Base-by-base conservation (phyloP, 2,797 vertebrate genomes). In the Taenioides sp. region DNA sequence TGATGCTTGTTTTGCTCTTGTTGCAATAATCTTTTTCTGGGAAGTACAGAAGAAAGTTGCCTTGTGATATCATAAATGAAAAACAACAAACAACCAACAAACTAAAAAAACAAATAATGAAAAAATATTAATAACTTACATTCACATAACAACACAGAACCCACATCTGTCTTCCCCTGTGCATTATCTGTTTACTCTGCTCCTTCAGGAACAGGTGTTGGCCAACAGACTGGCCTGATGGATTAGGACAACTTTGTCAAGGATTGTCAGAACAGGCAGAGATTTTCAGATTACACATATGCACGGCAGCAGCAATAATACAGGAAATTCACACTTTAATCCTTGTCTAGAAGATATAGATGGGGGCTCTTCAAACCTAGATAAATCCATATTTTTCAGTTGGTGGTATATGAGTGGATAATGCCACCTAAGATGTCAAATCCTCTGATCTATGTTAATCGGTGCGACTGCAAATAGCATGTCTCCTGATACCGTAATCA, bases 281-380 rank as follows among this genome's bases (percentile, higher is more conserved):
- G 88, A 86, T 83, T 81, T 83, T 70, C 55, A 88, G 91, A 92
- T 93, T 90, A 91, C 34, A 72, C 74, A 83, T 80, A 86, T 82
- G 81, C 74, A 67, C 62, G 62, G 65, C 57, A 47, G 73, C 55
- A 76, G 79, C 43, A 82, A 79, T 76, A 80, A 87, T 58, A 84
- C 73, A 77, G 80, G 85, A 84, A 80, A 84, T 77, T 88, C 82
- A 75, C 82, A 82, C 85, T 83, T 79, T 90, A 93, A 92, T 92
- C 92, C 77, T 40, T 72, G 75, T 65, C 70, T 66, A 55, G 80
- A 76, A 75, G 76, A 82, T 85, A 78, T 77, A 40, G 40, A 57
- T 6, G 70, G 71, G 69, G 78, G 70, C 78, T 80, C 65, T 76
- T 49, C 28, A 25, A 0, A 65, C 63, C 18, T 12, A 73, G 66